Conservation (phyloP, 2,888 invertebrate species). For the Helicoverpa assulta region DNA sequence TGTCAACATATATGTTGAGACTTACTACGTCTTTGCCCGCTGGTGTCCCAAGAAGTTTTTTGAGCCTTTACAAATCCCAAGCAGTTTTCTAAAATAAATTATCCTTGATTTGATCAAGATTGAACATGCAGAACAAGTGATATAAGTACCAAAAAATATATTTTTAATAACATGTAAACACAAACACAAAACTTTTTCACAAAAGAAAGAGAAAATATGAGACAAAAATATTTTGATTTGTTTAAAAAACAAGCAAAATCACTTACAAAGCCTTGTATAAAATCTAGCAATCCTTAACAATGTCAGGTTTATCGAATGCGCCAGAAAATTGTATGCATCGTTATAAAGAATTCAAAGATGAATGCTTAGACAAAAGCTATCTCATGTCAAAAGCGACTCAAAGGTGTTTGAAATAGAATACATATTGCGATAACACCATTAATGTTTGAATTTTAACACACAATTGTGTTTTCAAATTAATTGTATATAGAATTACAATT, state of each 20-base stretch:
- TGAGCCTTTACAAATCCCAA: too few species aligned
- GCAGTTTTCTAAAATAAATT: too few species aligned
- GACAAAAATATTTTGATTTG: too few species aligned
- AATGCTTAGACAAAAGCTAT: constrained; percentile 26
- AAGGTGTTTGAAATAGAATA: constrained; percentile 19
- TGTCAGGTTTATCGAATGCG: not conserved
- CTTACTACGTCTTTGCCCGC: too few species aligned
- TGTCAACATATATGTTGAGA: too few species aligned
- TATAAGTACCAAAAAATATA: too few species aligned
- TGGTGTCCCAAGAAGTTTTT: too few species aligned
- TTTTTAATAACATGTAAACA: too few species aligned
- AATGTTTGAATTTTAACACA: not conserved
- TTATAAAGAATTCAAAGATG: not conserved
- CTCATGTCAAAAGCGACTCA: constrained; percentile 32
- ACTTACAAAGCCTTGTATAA: not conserved
- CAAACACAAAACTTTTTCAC: too few species aligned
- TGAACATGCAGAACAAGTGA: too few species aligned
- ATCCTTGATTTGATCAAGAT: too few species aligned
- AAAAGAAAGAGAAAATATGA: too few species aligned
- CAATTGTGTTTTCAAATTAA: not conserved
- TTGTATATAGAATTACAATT: not conserved
- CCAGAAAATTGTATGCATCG: constrained; percentile 13
- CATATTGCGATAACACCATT: constrained; percentile 14
- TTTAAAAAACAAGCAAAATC: not conserved
- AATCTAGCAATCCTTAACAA: not conserved